Base-by-base conservation (phyloP, 37 sponge, comb jelly and placozoan species). In the Beroe forskalii region DNA sequence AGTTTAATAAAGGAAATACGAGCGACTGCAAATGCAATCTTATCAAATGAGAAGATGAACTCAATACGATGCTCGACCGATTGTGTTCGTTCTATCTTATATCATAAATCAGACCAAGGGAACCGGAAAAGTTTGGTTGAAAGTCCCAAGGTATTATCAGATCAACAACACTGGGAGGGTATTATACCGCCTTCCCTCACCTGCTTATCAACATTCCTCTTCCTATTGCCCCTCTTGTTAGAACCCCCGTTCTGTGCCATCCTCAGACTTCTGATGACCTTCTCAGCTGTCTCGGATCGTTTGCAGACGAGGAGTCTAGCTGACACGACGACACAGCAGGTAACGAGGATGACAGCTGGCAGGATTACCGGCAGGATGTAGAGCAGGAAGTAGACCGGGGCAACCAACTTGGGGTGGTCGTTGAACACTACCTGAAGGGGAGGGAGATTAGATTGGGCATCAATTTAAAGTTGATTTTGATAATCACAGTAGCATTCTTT, bases 351-450 rank as follows among this genome's bases (percentile, higher is more conserved):
- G 32, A 69, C 38, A 69, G 72, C 72, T 2, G 72, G 72, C 38
- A 69, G 72, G 72, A 69, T 69, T 2, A 69, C 72, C 38, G 72
- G 72, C 1, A 27, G 32, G 72, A 69, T 69, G 72, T 69, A 69
- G 37, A 69, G 72, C 19, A 69, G 72, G 38, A 69, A 69, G 38
- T 69, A 69, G 33, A 69, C 32, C 37, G 72, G 72, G 0, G 72
- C 27, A 8, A 69, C 32, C 72, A 27, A 36, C 35, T 12, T 14
- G 38, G 72, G 35, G 32, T 32, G 27, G 1, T 69, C 38, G 17
- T 36, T 33, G 39, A 69, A 69, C 38, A 69, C 72, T 69, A 36
- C 36, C 72, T 69, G 72, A 9, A n/a, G n/a, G n/a, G n/a, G n/a
- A n/a, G n/a, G n/a, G n/a, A n/a, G n/a, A n/a, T n/a, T n/a, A n/a